Conservation (phyloP, 92 coral and sea anemone species). For the Paramuricea clavata region DNA sequence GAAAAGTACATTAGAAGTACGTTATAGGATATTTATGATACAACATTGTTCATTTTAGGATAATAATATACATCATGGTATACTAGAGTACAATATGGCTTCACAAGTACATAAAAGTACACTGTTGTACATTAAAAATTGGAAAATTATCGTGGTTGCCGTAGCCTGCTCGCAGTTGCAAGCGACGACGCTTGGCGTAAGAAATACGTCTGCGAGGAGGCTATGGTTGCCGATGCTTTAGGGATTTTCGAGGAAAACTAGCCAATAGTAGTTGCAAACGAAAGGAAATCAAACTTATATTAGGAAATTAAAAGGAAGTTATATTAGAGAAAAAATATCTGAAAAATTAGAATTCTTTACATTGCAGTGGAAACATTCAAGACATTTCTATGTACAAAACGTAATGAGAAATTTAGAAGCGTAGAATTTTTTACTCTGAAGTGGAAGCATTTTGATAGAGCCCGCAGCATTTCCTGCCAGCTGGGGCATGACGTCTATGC, state of each 20-base stretch:
- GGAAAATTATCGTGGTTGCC: background rate
- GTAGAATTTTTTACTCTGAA: background rate
- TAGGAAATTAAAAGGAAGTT: no score
- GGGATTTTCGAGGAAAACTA: no score
- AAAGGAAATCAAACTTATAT: background rate
- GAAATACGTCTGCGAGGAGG: no score
- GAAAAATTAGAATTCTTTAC: no score
- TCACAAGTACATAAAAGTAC: background rate
- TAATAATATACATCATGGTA: background rate
- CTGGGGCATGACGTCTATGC: constrained; percentile 2
- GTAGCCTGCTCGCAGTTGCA: no score
- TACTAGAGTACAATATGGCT: background rate
- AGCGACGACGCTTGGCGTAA: no score
- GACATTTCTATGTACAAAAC: no score
- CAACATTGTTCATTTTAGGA: background rate
- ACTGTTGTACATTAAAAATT: background rate
- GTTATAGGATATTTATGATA: background rate
- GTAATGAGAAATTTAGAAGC: background rate
- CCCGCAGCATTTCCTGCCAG: background rate
- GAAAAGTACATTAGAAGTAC: background rate
- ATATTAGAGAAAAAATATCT: no score
- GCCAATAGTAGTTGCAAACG: background rate
- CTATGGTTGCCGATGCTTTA: no score
- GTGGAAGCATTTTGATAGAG: background rate
- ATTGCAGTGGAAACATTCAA: no score